Evolutionary conservation across 2,888 invertebrate genomes (phyloP).

Genomic region (Metellina segmentata): DNA sequence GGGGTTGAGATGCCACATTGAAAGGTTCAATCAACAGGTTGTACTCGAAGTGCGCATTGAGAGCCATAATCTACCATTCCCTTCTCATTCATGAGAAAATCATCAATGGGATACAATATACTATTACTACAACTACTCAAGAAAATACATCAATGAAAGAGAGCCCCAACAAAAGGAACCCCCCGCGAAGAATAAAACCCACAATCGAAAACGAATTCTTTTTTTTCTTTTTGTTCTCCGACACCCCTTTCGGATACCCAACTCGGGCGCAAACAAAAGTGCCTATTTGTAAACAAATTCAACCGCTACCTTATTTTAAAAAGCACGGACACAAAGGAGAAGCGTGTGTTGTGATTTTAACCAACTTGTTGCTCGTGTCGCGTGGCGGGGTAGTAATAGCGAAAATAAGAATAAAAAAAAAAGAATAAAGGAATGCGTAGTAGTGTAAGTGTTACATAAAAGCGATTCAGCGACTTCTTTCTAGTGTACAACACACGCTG

Average conservation of each 20-base stretch:
- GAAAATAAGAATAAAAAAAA: background rate
- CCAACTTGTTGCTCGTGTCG: slow-evolving; percentile 47
- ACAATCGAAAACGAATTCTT: background rate
- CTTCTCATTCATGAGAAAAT: too few species aligned
- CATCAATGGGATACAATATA: too few species aligned
- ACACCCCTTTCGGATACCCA: slow-evolving; percentile 21
- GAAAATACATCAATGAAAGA: background rate
- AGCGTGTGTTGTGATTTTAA: slow-evolving; percentile 45
- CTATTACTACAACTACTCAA: background rate
- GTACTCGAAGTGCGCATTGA: background rate
- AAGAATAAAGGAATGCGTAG: background rate
- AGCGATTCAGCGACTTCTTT: slow-evolving; percentile 52
- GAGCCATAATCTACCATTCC: too few species aligned
- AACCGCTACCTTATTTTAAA: slow-evolving; percentile 59
- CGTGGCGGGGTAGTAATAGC: background rate
- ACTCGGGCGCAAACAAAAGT: slow-evolving; percentile 46
- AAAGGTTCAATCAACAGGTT: background rate
- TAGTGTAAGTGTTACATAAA: slow-evolving; percentile 42
- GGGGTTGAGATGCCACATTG: background rate
- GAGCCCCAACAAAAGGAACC: slow-evolving; percentile 8
- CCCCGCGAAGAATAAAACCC: too few species aligned
- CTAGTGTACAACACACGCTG: slow-evolving; percentile 36
- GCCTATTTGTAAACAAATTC: slow-evolving; percentile 74
- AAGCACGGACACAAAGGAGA: slow-evolving; percentile 40
- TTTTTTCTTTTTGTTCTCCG: background rate